Conservation (phyloP, 2,797 vertebrate species). For the Chloroceryle inda region DNA sequence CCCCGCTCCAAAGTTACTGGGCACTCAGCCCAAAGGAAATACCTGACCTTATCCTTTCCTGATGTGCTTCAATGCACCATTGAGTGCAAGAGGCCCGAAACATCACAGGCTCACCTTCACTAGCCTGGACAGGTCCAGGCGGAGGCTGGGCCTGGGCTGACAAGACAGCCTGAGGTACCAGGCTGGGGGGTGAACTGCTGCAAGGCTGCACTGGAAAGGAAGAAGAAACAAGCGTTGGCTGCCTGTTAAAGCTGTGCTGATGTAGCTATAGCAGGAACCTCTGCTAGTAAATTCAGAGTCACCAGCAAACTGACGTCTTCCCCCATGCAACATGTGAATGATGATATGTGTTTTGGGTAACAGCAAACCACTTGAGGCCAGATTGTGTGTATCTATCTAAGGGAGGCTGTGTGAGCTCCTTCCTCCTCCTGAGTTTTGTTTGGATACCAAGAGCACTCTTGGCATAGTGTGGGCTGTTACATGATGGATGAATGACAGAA, state of each 20-base stretch:
- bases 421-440: not conserved
- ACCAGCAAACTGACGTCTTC: not conserved
- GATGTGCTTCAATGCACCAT: constrained; percentile 54
- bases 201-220: not conserved
- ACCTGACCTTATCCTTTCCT: constrained; percentile 50
- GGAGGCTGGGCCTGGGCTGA: not conserved
- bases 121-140: not conserved
- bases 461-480: not conserved
- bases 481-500: not conserved
- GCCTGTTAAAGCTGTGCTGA: not conserved
- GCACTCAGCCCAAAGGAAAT: constrained; percentile 67
- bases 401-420: not conserved
- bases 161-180: not conserved
- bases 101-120: constrained; percentile 2
- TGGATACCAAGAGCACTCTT: not conserved
- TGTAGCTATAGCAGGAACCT: not conserved
- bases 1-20: constrained; percentile 16
- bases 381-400: not conserved
- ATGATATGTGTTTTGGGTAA: not conserved
- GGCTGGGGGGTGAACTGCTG: not conserved
- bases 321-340: not conserved
- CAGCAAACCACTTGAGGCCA: not conserved
- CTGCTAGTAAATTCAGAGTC: not conserved
- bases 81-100: constrained; percentile 11
- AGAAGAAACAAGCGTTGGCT: not conserved